phyloP scores from a whole-genome alignment of 2,888 invertebrate species.

The Leucoma salicis region DNA sequence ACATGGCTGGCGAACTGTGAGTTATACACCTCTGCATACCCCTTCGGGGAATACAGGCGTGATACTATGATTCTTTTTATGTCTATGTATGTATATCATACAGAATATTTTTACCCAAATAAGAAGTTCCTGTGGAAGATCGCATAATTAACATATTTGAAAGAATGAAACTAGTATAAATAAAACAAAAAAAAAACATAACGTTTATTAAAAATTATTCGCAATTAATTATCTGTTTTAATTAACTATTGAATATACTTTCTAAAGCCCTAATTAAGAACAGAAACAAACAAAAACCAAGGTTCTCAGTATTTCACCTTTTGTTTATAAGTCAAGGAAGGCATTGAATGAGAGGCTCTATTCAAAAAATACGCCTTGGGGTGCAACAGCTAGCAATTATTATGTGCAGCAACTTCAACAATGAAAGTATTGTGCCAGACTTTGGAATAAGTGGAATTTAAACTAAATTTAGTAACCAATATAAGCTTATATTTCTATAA shows the following conservation, averaged over 20 bases:
- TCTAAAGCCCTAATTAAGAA: constrained; percentile 42
- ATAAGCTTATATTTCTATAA: constrained; percentile 19
- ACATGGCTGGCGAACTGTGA: too few relatives aligned
- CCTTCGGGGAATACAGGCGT: too few relatives aligned
- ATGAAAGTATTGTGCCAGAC: constrained; percentile 39
- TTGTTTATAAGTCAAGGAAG: constrained; percentile 43
- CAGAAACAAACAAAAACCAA: constrained; percentile 43
- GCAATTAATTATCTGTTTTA: constrained; percentile 8
- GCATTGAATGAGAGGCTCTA: constrained; percentile 31
- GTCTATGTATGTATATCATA: too few relatives aligned
- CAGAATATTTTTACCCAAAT: too few relatives aligned
- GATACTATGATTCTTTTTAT: too few relatives aligned
- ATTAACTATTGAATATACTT: constrained; percentile 21
- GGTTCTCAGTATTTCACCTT: constrained; percentile 38
- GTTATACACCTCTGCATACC: too few relatives aligned
- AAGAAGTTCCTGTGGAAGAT: too few relatives aligned
- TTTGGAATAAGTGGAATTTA: constrained; percentile 29
- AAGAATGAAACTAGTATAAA: too few relatives aligned
- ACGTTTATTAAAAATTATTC: background rate
- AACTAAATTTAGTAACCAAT: constrained; percentile 25
- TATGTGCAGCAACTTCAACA: constrained; percentile 46
- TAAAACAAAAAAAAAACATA: too few relatives aligned
- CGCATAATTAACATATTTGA: too few relatives aligned
- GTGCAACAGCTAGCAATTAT: constrained; percentile 42
- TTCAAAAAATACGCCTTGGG: constrained; percentile 46